Conservation (phyloP, 2,113 vertebrate species). For the Acanthochromis polyacanthus region DNA sequence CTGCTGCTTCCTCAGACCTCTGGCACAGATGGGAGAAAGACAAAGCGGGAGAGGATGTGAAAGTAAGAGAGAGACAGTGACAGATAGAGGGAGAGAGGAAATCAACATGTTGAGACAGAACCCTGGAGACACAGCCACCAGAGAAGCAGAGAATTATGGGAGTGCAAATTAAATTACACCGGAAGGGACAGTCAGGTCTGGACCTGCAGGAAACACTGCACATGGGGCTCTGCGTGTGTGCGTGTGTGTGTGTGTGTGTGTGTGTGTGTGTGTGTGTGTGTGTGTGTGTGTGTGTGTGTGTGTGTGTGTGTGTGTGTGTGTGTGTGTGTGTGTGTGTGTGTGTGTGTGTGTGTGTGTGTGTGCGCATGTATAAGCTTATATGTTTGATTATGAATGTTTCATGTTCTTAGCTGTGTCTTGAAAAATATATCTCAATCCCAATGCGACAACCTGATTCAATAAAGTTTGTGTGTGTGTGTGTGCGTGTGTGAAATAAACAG, state of each 20-base stretch:
- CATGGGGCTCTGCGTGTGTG: conserved; percentile 50
- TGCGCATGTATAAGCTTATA: neutral
- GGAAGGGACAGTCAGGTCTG: conserved; percentile 85
- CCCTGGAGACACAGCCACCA: conserved; percentile 80
- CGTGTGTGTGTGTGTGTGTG: conserved; percentile 21
- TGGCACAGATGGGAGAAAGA: conserved; percentile 72
- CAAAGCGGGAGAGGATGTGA: conserved; percentile 62
- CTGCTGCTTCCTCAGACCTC: conserved; percentile 44
- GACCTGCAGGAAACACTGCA: conserved; percentile 82
- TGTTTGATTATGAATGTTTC: neutral
- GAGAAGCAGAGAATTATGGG: conserved; percentile 84
- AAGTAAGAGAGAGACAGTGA: conserved; percentile 64
- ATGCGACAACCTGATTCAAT: conserved; percentile 6
- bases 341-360: conserved; percentile 11
- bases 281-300: conserved; percentile 18
- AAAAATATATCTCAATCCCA: neutral
- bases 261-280: conserved; percentile 14
- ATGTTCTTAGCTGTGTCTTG: neutral
- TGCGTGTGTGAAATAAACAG: conserved; percentile 9
- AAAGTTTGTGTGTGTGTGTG: neutral
- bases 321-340: neutral
- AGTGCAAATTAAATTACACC: conserved; percentile 88
- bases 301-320: conserved; percentile 17
- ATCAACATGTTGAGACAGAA: conserved; percentile 77
- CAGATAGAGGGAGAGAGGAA: conserved; percentile 63